A percentile compares a stretch with the other conserved stretches of the same genome.
phyloP scores from a whole-genome alignment of 2,797 vertebrate genomes.

The Vespertilio murinus region DNA sequence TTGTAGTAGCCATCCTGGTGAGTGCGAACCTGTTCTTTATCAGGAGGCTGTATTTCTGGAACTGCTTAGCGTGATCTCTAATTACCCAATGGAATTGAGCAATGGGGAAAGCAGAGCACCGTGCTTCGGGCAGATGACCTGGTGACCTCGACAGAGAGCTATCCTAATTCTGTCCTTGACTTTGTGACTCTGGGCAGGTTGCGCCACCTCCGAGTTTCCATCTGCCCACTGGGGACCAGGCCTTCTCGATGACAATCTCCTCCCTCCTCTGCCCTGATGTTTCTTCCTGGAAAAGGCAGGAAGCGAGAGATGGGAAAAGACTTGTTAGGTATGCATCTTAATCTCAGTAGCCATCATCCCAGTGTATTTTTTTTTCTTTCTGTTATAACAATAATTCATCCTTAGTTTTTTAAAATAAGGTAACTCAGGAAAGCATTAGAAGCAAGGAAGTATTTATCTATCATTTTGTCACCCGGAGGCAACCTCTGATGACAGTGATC shows the following conservation, averaged over 20 bases:
- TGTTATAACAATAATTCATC: conserved; percentile 8
- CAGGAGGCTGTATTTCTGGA: neutral
- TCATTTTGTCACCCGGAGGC: neutral
- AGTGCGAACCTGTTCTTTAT: neutral
- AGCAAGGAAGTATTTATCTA: neutral
- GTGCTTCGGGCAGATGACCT: neutral
- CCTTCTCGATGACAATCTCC: neutral
- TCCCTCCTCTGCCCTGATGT: neutral
- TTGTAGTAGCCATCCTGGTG: neutral
- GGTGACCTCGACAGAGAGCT: neutral
- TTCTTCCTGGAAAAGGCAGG: neutral
- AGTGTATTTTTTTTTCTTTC: neutral
- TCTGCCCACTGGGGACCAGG: neutral
- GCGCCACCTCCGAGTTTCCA: neutral
- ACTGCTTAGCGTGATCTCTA: neutral
- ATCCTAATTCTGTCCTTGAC: neutral
- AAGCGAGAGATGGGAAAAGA: neutral
- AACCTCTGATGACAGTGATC: neutral
- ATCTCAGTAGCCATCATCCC: neutral
- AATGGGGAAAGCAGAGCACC: neutral
- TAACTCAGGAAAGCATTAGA: conserved; percentile 15
- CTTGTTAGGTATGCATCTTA: neutral
- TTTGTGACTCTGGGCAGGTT: neutral
- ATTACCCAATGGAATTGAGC: neutral
- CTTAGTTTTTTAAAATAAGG: neutral